phyloP scores from a whole-genome alignment of 2,888 invertebrate species.

The Odiellus spinosus region DNA sequence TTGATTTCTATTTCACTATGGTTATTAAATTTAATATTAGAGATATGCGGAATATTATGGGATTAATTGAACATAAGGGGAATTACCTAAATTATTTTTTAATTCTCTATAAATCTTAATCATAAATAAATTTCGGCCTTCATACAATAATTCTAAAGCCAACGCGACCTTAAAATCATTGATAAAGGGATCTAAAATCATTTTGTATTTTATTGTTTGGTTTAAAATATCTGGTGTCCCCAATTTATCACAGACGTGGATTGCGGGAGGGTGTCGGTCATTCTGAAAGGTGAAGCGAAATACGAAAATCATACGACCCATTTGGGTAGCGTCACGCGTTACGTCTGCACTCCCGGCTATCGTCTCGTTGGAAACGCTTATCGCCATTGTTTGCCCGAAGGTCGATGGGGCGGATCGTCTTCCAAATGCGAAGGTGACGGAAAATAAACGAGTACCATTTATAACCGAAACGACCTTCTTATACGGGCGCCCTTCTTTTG shows the following conservation, averaged over 20 bases:
- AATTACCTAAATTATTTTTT: no score
- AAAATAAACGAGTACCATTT: background rate
- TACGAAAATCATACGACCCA: conserved; percentile 58
- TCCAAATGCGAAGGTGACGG: conserved; percentile 65
- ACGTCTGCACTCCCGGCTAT: conserved; percentile 62
- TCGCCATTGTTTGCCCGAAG: conserved; percentile 53
- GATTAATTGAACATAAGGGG: no score
- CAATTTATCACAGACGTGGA: conserved; percentile 65
- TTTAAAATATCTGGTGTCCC: no score
- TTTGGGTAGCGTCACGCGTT: conserved; percentile 59
- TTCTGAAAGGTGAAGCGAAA: conserved; percentile 57
- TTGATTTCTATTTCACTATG: no score
- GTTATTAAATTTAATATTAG: no score
- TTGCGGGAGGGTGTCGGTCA: conserved; percentile 63
- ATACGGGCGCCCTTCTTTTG: conserved; percentile 42
- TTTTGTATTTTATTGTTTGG: background rate
- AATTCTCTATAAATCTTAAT: no score
- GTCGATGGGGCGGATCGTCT: conserved; percentile 63
- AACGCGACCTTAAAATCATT: background rate
- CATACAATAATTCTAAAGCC: background rate
- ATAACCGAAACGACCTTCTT: conserved; percentile 60
- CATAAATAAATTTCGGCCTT: no score
- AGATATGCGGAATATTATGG: no score
- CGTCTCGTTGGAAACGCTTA: conserved; percentile 57
- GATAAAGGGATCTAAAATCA: background rate